Percentiles rank a stretch among this genome's conserved stretches.
Conservation (phyloP, 1,140 invertebrate species). For the Lepidurus couesii region DNA sequence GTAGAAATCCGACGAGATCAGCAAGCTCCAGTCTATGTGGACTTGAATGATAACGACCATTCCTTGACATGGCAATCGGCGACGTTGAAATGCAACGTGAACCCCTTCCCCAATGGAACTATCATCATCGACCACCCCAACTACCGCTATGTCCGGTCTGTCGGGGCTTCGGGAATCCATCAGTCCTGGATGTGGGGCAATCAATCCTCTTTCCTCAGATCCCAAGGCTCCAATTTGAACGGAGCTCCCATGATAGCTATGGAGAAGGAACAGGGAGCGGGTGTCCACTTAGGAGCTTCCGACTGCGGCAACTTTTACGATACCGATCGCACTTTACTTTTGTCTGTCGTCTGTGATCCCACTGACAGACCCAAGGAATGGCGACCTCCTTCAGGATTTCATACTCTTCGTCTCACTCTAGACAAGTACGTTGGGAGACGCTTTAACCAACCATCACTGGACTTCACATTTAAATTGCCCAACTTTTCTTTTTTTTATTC, state of each 20-base stretch:
- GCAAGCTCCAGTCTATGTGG: slow-evolving; percentile 79
- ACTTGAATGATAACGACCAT: slow-evolving; percentile 84
- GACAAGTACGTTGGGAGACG: slow-evolving; percentile 53
- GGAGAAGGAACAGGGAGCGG: neutral
- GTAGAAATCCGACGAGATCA: slow-evolving; percentile 55
- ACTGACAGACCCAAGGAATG: slow-evolving; percentile 75
- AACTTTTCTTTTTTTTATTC: neutral
- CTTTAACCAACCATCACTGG: neutral
- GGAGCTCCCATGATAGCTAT: neutral
- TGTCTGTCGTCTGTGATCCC: slow-evolving; percentile 79
- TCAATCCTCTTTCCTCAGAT: neutral
- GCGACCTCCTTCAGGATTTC: slow-evolving; percentile 59
- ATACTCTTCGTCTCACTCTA: slow-evolving; percentile 65
- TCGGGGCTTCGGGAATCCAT: neutral
- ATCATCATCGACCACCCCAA: slow-evolving; percentile 9
- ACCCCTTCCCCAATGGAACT: neutral
- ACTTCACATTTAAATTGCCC: neutral
- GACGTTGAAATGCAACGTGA: slow-evolving; percentile 61
- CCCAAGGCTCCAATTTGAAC: slow-evolving; percentile 18
- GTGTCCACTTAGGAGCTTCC: slow-evolving; percentile 2
- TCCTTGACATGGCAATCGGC: slow-evolving; percentile 81
- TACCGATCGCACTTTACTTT: slow-evolving; percentile 66
- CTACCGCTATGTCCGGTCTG: slow-evolving; percentile 12
- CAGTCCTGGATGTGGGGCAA: slow-evolving; percentile 4
- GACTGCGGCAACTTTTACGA: slow-evolving; percentile 71